Percentiles rank a stretch among this genome's conserved stretches.
Evolutionary conservation across 2,888 invertebrate genomes (phyloP).

Genomic region (Acanthosoma haemorrhoidale): DNA sequence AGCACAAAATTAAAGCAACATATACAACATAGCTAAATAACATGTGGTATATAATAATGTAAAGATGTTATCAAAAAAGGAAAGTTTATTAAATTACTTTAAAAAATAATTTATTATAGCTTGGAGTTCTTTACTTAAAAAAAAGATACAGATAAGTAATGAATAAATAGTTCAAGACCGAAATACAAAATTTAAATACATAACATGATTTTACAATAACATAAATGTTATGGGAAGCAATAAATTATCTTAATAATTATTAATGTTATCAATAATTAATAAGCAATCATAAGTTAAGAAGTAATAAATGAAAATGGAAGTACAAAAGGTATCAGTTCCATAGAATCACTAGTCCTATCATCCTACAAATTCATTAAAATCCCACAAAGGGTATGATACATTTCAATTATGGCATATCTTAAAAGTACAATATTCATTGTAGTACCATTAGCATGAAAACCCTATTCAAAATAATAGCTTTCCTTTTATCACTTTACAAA

Average conservation of each 20-base stretch:
- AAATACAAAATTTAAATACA: not conserved
- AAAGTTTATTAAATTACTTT: too few relatives aligned
- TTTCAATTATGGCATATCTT: not conserved
- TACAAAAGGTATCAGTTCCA: not conserved
- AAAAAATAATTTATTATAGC: too few relatives aligned
- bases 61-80: not conserved
- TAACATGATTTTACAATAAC: not conserved
- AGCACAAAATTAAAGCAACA: conserved; percentile 30
- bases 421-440: not conserved
- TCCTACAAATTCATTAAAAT: not conserved
- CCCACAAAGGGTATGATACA: not conserved
- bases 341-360: not conserved
- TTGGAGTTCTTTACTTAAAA: not conserved
- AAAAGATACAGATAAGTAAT: not conserved
- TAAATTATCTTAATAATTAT: too few relatives aligned
- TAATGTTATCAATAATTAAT: too few relatives aligned
- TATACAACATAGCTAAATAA: conserved; percentile 14
- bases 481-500: not conserved
- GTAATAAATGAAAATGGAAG: not conserved
- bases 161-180: not conserved
- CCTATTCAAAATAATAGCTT: not conserved
- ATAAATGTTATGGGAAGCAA: not conserved
- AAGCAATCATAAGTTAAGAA: too few relatives aligned
- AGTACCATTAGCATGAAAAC: not conserved
- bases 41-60: not conserved